phyloP scores from a whole-genome alignment of 2,888 invertebrate species.

The Antheraea assamensis region DNA sequence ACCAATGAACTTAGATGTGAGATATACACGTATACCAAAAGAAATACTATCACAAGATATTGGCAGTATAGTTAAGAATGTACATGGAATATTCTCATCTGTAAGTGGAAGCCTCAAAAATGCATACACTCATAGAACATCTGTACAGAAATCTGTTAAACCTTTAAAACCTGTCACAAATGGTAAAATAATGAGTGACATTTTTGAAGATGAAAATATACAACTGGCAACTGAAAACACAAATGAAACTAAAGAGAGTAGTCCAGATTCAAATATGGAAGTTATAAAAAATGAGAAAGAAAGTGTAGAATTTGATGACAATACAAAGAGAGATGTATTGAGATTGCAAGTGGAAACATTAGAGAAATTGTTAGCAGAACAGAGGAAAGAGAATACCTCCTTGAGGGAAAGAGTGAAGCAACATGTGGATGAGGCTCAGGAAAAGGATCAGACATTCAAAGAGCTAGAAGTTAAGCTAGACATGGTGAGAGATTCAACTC shows the following conservation, averaged over 20 bases:
- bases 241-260: constrained; percentile 26
- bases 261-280: constrained; percentile 25
- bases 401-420: constrained; percentile 64
- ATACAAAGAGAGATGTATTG: constrained; percentile 50
- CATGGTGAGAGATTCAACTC: constrained; percentile 54
- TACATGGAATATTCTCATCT: constrained; percentile 76
- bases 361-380: constrained; percentile 64
- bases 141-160: constrained; percentile 51
- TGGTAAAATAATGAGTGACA: constrained; percentile 70
- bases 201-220: constrained; percentile 62
- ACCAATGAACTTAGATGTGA: constrained; percentile 37
- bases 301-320: constrained; percentile 30
- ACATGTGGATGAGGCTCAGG: constrained; percentile 63
- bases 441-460: constrained; percentile 66
- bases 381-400: constrained; percentile 61
- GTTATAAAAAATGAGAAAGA: constrained; percentile 23
- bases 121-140: constrained; percentile 64
- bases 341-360: constrained; percentile 65
- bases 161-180: constrained; percentile 55
- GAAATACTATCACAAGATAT: constrained; percentile 70
- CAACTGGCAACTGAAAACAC: constrained; percentile 23
- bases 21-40: constrained; percentile 62
- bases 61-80: constrained; percentile 75
- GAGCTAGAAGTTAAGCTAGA: constrained; percentile 79
- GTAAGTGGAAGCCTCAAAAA: constrained; percentile 74